Percentiles rank a stretch among this genome's conserved stretches.
Evolutionary conservation across 2,113 vertebrate genomes (phyloP).

Genomic region (Thunnus maccoyii): DNA sequence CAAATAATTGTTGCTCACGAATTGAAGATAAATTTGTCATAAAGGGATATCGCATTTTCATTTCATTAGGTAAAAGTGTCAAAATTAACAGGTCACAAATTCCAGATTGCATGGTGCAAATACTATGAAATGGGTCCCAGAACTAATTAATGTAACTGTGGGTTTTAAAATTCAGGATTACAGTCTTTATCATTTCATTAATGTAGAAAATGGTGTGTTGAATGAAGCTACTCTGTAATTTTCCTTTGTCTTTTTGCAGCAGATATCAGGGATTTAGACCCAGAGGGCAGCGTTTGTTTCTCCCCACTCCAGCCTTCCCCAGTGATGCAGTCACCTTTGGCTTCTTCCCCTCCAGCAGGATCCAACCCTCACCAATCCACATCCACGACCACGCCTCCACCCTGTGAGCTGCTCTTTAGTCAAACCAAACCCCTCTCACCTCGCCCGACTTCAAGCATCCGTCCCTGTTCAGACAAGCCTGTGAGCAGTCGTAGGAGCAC

Average conservation of each 20-base stretch:
- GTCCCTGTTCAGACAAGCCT: neutral
- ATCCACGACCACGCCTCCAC: neutral
- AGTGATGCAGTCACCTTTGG: constrained; percentile 5
- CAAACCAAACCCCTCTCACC: constrained; percentile 13
- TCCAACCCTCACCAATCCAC: neutral
- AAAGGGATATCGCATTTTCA: too few species aligned
- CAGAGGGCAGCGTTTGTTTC: constrained; percentile 33
- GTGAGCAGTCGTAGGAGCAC: neutral
- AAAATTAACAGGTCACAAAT: too few species aligned
- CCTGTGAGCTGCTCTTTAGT: neutral
- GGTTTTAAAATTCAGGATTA: neutral
- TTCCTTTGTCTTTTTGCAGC: constrained; percentile 49
- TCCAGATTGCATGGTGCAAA: too few species aligned
- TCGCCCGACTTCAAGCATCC: neutral
- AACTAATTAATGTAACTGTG: too few species aligned
- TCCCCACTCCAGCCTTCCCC: constrained; percentile 52
- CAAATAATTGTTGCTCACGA: too few species aligned
- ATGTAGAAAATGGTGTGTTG: too few species aligned
- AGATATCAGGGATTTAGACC: constrained; percentile 26
- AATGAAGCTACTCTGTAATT: neutral
- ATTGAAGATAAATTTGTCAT: too few species aligned
- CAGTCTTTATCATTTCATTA: too few species aligned
- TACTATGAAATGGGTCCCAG: too few species aligned
- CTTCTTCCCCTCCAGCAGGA: neutral
- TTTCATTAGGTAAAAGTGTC: too few species aligned